Evolutionary conservation across 1,140 invertebrate species (phyloP), one percentile per base, ranked within the genome.

Genomic region (Lycorma delicatula): DNA sequence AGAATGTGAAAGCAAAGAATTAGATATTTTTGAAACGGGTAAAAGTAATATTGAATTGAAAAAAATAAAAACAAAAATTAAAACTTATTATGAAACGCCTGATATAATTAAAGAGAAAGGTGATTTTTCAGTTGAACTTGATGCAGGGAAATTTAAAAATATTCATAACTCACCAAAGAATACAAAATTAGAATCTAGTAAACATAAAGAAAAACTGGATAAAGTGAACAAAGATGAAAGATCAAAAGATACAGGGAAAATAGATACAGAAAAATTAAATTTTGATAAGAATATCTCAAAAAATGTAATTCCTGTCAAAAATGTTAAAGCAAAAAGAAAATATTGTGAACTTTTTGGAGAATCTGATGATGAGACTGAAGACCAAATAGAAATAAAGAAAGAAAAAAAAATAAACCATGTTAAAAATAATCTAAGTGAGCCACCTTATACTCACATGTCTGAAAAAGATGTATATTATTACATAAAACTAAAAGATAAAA

Each of bases 321-420:
- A 50, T 46, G 23, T 34, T 58, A 60, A 47, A 64, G 41, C 46
- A 50, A 64, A 61, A 63, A 12, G 41, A 13, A 44, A 44, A 18
- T 44, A 22, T 44, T 6, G 16, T n/a, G 22, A 25, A 23, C 27
- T 25, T 36, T 20, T 26, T n/a, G 27, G 26, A 23, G 38, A 29
- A 12, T 22, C 22, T 48, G 55, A 20, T 23, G 27, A 13, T 49
- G 44, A 13, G n/a, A n/a, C n/a, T n/a, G n/a, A n/a, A 48, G 16
- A 47, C 31, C 18, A 25, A 29, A 46, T 46, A n/a, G 13, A 25
- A 7, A 23, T n/a, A 54, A 49, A 13, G 7, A 26, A 18, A 52
- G 50, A 61, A 57, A 53, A 22, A 49, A 22, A 13, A 3, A 22
- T 13, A 26, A 23, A 20, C 3, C 18, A n/a, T n/a, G n/a, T n/a